These are phyloP conservation scores for Poeciliopsis retropinna DNA, from an alignment of 2,113 vertebrate genomes.

Conservation along the genomic window DNA sequence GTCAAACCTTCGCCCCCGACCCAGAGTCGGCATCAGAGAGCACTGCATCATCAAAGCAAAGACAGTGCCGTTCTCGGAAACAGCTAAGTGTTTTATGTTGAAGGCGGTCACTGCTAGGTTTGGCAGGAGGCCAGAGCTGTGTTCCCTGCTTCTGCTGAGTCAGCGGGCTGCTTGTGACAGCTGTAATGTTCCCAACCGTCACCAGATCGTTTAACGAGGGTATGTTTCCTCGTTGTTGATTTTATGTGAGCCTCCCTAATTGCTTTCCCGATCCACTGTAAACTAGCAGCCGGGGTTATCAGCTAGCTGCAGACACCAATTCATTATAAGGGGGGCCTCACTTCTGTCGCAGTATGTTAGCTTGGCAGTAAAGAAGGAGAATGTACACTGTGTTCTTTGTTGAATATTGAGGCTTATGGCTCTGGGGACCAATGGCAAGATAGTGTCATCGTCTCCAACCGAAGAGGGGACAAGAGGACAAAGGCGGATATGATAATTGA, in stretches of 20 bases:
- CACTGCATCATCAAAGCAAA: not conserved
- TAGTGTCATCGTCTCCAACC: conserved; percentile 5
- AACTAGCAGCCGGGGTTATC: conserved; percentile 7
- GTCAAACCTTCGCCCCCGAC: not conserved
- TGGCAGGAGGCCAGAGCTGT: not conserved
- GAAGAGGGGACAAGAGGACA: conserved; percentile 5
- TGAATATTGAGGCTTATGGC: conserved; percentile 18
- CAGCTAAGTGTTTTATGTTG: not conserved
- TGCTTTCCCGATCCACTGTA: conserved; percentile 9
- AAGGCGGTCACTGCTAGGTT: not conserved
- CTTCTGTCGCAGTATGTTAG: conserved; percentile 7
- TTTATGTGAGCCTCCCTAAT: not conserved
- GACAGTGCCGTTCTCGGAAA: not conserved
- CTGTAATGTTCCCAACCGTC: conserved; percentile 2
- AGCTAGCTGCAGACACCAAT: conserved; percentile 1
- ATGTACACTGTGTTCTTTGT: conserved; percentile 29
- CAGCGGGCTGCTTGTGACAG: not conserved
- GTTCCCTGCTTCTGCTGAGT: conserved; percentile 34
- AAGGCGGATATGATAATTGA: conserved; percentile 1
- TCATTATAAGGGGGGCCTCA: conserved; percentile 1
- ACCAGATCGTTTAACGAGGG: conserved; percentile 3
- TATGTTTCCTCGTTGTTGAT: not conserved
- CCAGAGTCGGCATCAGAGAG: not conserved
- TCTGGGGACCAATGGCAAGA: conserved; percentile 1
- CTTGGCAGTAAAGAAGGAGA: conserved; percentile 6